phyloP scores from a whole-genome alignment of 2,113 vertebrate genomes.

The Malurus alboscapulatus region DNA sequence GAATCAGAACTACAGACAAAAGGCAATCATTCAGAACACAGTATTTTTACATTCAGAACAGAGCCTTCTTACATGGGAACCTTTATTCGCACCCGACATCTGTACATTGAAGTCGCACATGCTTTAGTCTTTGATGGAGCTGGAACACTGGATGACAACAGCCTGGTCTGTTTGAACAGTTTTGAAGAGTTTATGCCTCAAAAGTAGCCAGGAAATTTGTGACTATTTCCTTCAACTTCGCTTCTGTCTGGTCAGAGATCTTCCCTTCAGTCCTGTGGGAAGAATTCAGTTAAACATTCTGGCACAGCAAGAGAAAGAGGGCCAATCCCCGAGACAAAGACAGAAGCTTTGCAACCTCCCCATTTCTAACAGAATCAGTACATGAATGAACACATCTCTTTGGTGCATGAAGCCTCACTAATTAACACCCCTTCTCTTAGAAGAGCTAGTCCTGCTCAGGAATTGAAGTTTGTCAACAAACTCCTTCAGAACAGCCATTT shows the following conservation, averaged over 20 bases:
- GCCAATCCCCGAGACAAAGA: not conserved
- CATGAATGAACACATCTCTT: not conserved
- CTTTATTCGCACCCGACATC: slow-evolving; percentile 79
- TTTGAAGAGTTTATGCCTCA: slow-evolving; percentile 76
- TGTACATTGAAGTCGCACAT: slow-evolving; percentile 82
- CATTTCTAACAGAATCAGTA: not conserved
- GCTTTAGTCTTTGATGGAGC: slow-evolving; percentile 68
- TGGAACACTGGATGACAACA: slow-evolving; percentile 55
- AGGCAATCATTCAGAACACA: rapidly evolving
- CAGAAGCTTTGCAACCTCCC: not conserved
- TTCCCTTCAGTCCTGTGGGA: slow-evolving; percentile 85
- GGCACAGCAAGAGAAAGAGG: rapidly evolving
- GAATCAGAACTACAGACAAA: not conserved
- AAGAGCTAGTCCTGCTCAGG: too few relatives aligned
- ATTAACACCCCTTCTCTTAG: rapidly evolving
- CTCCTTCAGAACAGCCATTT: rapidly evolving
- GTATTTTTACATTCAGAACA: not conserved
- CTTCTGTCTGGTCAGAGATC: slow-evolving; percentile 90
- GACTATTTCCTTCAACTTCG: slow-evolving; percentile 92
- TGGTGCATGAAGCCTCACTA: rapidly evolving
- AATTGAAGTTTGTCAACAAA: not conserved
- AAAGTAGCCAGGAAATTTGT: slow-evolving; percentile 92
- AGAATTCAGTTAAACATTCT: not conserved
- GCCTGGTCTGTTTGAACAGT: slow-evolving; percentile 20
- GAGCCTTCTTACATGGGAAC: slow-evolving; percentile 62